A percentile compares a stretch with the other conserved stretches of the same genome.
phyloP scores from a whole-genome alignment of 1,140 invertebrate genomes.

The Drosophila fuyamai region DNA sequence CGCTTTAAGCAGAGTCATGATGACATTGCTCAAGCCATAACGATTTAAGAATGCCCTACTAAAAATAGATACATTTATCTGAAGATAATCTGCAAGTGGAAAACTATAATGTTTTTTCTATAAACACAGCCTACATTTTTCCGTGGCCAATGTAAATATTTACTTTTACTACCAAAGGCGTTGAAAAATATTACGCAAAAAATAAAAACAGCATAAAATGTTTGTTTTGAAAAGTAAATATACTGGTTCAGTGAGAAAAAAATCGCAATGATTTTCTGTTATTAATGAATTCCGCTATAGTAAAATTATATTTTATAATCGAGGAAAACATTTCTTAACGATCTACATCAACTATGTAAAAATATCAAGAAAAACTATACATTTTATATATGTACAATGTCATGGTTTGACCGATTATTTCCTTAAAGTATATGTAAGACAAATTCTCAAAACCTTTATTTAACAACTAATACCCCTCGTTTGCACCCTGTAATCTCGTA shows the following conservation, averaged over 20 bases:
- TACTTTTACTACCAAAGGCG: conserved; percentile 12
- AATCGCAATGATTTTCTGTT: no score
- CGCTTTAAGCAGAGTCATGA: conserved; percentile 49
- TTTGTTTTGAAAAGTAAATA: conserved; percentile 7
- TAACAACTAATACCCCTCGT: background rate
- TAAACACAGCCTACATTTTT: background rate
- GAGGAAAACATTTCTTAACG: no score
- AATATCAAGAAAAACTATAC: no score
- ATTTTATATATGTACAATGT: no score
- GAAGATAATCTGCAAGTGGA: background rate
- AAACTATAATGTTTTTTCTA: background rate
- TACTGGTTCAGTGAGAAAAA: background rate
- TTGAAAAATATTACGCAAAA: conserved; percentile 16
- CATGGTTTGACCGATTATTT: no score
- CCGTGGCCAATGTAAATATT: conserved; percentile 25
- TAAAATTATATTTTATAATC: no score
- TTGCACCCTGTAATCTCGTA: conserved; percentile 2
- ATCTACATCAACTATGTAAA: no score
- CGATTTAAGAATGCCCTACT: conserved; percentile 26
- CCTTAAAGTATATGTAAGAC: no score
- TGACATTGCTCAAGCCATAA: background rate
- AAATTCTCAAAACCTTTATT: no score
- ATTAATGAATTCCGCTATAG: no score
- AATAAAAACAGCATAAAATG: conserved; percentile 2
- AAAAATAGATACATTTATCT: conserved; percentile 18